A percentile compares a stretch with the other conserved stretches of the same genome.
phyloP scores from a whole-genome alignment of 2,797 vertebrate genomes.

The Erethizon dorsatum region DNA sequence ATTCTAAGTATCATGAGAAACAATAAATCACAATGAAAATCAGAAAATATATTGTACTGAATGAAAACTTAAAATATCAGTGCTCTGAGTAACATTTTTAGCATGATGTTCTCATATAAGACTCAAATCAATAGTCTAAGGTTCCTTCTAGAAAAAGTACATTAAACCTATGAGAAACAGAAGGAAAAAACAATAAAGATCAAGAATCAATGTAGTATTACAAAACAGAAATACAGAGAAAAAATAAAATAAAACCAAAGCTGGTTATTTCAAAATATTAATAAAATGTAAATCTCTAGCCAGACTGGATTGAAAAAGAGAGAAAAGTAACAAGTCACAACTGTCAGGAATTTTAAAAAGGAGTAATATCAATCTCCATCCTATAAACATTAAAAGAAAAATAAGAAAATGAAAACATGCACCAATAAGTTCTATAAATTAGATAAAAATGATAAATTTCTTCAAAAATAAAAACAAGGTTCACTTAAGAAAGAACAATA shows the following conservation, averaged over 20 bases:
- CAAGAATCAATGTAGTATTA: not conserved
- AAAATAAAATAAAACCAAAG: not conserved
- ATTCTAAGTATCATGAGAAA: constrained; percentile 19
- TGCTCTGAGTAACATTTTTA: not conserved
- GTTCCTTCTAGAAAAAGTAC: not conserved
- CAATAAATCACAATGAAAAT: constrained; percentile 21
- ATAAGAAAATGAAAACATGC: not conserved
- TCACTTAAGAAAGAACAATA: not conserved
- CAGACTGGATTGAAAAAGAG: not conserved
- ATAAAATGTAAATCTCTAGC: not conserved
- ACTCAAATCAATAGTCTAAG: not conserved
- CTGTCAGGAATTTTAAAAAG: not conserved
- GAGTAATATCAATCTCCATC: not conserved
- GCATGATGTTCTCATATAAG: not conserved
- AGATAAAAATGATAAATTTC: not conserved
- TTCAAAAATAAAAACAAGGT: not conserved
- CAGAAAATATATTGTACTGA: not conserved
- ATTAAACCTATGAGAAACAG: not conserved
- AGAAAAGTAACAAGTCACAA: not conserved
- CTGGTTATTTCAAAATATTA: not conserved
- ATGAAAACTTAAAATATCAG: not conserved
- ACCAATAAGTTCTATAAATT: not conserved
- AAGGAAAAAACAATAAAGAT: not conserved
- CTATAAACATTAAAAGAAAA: constrained; percentile 9
- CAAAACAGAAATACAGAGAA: not conserved